These are phyloP conservation scores for Dryobates pubescens DNA, from an alignment of 2,797 vertebrate species.

Conservation along the genomic window DNA sequence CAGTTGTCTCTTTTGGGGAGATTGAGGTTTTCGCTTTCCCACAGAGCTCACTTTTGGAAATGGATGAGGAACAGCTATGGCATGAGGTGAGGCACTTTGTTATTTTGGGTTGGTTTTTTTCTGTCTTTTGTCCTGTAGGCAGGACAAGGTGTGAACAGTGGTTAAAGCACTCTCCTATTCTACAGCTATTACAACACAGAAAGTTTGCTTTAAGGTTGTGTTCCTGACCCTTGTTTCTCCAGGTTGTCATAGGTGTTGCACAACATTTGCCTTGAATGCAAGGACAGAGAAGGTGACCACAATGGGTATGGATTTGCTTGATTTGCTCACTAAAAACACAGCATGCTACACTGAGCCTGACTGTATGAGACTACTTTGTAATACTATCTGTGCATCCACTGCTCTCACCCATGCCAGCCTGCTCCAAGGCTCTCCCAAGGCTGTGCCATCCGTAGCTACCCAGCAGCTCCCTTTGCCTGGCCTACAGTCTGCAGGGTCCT, in stretches of 20 bases:
- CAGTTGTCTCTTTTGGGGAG: background rate
- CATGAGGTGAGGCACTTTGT: background rate
- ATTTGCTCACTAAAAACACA: background rate
- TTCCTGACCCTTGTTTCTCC: background rate
- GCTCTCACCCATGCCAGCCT: too few relatives aligned
- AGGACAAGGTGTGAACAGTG: background rate
- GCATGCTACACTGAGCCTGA: background rate
- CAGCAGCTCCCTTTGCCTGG: background rate
- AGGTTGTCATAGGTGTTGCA: accelerated
- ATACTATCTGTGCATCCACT: background rate
- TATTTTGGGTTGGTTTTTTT: background rate
- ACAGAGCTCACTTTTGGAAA: background rate
- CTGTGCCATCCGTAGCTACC: background rate
- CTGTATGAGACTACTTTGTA: background rate
- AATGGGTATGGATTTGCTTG: background rate
- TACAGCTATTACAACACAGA: background rate
- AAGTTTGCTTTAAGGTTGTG: background rate
- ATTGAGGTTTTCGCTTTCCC: background rate
- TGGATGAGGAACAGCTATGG: background rate
- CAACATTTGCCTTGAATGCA: background rate
- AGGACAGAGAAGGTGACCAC: background rate
- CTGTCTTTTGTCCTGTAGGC: background rate
- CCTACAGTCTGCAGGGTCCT: accelerated
- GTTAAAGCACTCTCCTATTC: background rate
- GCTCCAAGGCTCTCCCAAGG: background rate